Conservation (phyloP, 2,797 vertebrate species). For the Sternotherus odoratus region DNA sequence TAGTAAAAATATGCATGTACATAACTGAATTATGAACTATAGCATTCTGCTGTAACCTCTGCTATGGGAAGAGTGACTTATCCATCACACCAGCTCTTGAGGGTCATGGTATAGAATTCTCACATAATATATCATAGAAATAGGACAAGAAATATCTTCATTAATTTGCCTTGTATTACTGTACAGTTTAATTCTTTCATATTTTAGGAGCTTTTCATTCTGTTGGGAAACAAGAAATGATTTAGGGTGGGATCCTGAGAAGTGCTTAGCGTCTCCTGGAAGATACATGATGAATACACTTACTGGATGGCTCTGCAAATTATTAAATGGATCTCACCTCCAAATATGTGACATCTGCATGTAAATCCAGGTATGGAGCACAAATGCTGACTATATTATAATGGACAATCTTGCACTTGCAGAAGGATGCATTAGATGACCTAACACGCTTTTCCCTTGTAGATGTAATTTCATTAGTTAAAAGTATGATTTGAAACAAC, state of each 20-base stretch:
- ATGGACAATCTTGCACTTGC: background rate
- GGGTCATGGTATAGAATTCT: background rate
- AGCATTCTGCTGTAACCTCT: accelerated
- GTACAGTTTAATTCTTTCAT: background rate
- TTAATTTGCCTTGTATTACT: accelerated
- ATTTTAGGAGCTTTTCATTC: background rate
- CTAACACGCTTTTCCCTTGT: background rate
- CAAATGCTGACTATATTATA: background rate
- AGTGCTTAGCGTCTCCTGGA: background rate
- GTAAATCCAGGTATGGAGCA: background rate
- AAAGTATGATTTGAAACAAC: too few species aligned
- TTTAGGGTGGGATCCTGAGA: background rate
- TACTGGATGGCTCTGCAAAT: background rate
- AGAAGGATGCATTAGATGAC: background rate
- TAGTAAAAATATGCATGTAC: conserved; percentile 37
- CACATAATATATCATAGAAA: background rate
- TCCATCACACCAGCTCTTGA: background rate
- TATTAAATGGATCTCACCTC: background rate
- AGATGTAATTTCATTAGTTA: background rate
- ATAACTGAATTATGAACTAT: background rate
- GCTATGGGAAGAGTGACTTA: background rate
- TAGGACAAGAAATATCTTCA: background rate
- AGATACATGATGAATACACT: background rate
- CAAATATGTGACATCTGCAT: background rate
- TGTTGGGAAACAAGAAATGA: background rate